A percentile compares a stretch with the other conserved stretches of the same genome.
These are phyloP conservation scores for Micronycteris hirsuta DNA, from an alignment of 2,113 vertebrate genomes.

Conservation along the genomic window DNA sequence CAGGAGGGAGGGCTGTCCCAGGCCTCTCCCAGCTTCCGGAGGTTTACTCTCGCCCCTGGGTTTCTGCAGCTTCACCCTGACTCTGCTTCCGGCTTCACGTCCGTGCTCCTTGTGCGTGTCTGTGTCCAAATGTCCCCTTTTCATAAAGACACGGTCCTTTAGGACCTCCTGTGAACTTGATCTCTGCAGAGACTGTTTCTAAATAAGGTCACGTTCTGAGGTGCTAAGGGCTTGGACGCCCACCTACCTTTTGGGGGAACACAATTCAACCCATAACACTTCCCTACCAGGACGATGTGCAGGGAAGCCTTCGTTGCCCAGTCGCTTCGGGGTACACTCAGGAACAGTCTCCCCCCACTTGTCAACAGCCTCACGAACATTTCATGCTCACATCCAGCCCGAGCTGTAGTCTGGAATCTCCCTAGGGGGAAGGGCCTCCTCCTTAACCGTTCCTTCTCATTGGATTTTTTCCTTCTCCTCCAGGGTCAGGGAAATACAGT, in stretches of 20 bases:
- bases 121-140: background rate
- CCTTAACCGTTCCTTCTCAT: background rate
- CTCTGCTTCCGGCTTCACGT: background rate
- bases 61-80: background rate
- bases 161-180: background rate
- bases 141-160: background rate
- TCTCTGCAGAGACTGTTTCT: background rate
- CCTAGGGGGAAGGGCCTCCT: background rate
- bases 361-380: background rate
- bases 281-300: fast-evolving
- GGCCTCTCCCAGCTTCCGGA: background rate
- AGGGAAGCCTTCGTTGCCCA: too few relatives aligned
- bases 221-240: too few relatives aligned
- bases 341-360: background rate
- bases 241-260: too few relatives aligned
- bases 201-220: too few relatives aligned
- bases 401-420: background rate
- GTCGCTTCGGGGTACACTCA: background rate
- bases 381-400: background rate
- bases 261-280: background rate
- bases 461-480: background rate
- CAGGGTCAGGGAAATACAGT: background rate
- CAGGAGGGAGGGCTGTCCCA: fast-evolving
- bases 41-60: background rate
- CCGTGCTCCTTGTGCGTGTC: too few relatives aligned